Base-by-base conservation (phyloP, 1,140 invertebrate genomes). In the Dendrolimus punctatus region DNA sequence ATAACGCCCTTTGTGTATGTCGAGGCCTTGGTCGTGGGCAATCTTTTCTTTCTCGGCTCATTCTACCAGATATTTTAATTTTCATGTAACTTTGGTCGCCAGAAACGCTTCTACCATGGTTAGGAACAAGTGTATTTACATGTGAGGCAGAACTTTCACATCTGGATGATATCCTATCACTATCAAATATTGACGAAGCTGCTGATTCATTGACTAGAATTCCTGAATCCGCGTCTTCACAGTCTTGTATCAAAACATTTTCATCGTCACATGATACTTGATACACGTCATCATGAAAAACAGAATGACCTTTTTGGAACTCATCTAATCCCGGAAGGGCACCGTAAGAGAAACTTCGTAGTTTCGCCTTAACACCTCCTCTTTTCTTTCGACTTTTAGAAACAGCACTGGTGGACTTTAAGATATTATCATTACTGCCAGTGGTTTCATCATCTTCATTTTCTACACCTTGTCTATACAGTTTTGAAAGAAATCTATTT, bases 331-430 rank as follows among this genome's bases (percentile, higher is more conserved):
- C 92, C 0, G 93, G 93, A 43, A 94, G 68, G 4, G 92, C 91
- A 2, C 93, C 93, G 59, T 93, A 94, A 0, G 93, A 94, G 68
- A 94, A 94, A 67, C 93, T 94, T 8, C 93, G 83, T 43, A 93
- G 69, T 76, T 93, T 91, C 23, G 90, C 89, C 62, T 89, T 89
- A 1, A 89, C 88, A 10, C 86, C 84, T 50, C 87, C 88, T 62
- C 78, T 79, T 64, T 77, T 82, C 51, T 84, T 85, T 6, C 75
- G 62, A 58, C 66, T 80, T 68, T 77, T 84, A 63, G 45, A 68
- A 46, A 70, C 58, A 87, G 86, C 9, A 74, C 88, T 88, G 45
- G 84, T 86, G 44, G 77, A 66, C 68, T 81, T 80, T 50, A 71
- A 65, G 51, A 65, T 60, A 55, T 72, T 76, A 53, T 80, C 74